Percentiles rank a stretch among this genome's conserved stretches.
Evolutionary conservation across 1,140 invertebrate genomes (phyloP).

Genomic region (Agraylea sexmaculata): DNA sequence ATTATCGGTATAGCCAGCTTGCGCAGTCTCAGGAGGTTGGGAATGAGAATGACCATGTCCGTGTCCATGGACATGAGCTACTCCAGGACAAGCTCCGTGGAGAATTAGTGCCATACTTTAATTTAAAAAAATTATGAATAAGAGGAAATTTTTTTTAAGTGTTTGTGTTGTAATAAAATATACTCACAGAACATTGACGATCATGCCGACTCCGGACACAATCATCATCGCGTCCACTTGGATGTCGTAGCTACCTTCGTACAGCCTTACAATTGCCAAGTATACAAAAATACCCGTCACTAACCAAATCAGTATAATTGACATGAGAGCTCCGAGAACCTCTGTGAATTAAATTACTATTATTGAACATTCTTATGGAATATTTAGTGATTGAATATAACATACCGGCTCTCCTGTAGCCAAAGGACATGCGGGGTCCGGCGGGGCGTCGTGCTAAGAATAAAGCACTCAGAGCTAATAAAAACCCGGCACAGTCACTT

Average conservation of each 20-base stretch:
- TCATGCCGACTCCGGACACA: conserved; percentile 70
- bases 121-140: conserved; percentile 23
- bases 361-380: background rate
- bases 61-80: conserved; percentile 26
- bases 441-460: conserved; percentile 52
- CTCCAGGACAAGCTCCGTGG: conserved; percentile 47
- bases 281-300: conserved; percentile 77
- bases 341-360: conserved; percentile 32
- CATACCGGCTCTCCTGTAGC: conserved; percentile 62
- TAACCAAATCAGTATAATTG: conserved; percentile 69
- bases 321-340: conserved; percentile 51
- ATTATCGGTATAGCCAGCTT: conserved; percentile 8
- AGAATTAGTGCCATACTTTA: conserved; percentile 67
- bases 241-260: conserved; percentile 63
- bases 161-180: conserved; percentile 1
- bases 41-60: conserved; percentile 28
- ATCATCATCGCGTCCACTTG: conserved; percentile 77
- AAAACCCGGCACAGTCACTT: conserved; percentile 71
- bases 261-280: conserved; percentile 62
- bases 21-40: conserved; percentile 12
- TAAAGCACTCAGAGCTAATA: conserved; percentile 65
- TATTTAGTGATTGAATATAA: background rate
- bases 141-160: conserved; percentile 6
- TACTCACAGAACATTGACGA: conserved; percentile 74
- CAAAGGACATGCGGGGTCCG: conserved; percentile 63